These are phyloP conservation scores for Cordylochernes scorpioides DNA, from an alignment of 2,888 invertebrate genomes.

Conservation along the genomic window DNA sequence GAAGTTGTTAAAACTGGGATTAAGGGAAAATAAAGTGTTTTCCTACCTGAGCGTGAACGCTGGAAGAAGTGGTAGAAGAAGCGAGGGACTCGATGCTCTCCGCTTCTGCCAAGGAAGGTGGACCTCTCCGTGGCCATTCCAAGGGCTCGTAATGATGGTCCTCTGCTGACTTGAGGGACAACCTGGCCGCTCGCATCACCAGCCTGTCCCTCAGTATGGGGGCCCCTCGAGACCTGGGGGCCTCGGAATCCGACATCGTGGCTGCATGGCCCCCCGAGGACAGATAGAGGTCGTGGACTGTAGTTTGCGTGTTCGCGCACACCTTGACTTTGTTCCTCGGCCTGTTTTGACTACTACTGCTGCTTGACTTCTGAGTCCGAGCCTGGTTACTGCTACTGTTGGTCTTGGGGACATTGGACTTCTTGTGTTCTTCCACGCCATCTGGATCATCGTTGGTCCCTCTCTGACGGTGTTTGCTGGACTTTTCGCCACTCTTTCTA, in stretches of 20 bases:
- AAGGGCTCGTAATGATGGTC: slow-evolving; percentile 8
- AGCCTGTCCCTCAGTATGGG: slow-evolving; percentile 16
- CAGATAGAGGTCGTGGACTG: slow-evolving; percentile 26
- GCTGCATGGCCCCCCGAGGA: no score
- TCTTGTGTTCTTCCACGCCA: background rate
- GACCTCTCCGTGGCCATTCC: slow-evolving; percentile 13
- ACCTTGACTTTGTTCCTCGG: slow-evolving; percentile 45
- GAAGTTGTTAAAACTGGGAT: background rate
- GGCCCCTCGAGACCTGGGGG: slow-evolving; percentile 15
- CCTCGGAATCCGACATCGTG: slow-evolving; percentile 13
- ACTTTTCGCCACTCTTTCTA: background rate
- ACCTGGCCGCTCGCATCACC: slow-evolving; percentile 3
- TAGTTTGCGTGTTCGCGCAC: slow-evolving; percentile 66
- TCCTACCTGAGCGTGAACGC: slow-evolving; percentile 19
- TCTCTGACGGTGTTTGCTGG: background rate
- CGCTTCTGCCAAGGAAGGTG: slow-evolving; percentile 37
- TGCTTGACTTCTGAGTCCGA: background rate
- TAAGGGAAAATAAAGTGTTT: background rate
- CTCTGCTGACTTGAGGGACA: slow-evolving; percentile 5
- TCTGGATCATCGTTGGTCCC: background rate
- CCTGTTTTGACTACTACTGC: no score
- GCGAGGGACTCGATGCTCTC: slow-evolving; percentile 43
- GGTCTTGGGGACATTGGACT: background rate
- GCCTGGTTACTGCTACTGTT: background rate
- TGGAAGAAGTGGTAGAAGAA: slow-evolving; percentile 21